phyloP scores from a whole-genome alignment of 2,797 vertebrate genomes.

The Zalophus californianus region DNA sequence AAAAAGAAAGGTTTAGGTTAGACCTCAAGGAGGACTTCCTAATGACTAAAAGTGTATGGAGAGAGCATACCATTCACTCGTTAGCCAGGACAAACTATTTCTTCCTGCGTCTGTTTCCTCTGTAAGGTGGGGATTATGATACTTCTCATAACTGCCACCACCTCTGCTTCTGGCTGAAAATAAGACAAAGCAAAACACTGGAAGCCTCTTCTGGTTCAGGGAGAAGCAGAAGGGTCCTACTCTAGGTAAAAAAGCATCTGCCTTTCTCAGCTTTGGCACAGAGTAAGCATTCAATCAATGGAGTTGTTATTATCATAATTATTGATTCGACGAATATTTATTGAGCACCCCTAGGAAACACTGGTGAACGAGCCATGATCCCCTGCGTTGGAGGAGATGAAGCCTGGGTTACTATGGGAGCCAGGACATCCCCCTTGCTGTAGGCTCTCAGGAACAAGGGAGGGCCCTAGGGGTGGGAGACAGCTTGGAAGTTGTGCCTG shows the following conservation, averaged over 20 bases:
- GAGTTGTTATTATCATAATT: slow-evolving; percentile 21
- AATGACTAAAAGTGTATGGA: neutral
- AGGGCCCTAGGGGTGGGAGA: neutral
- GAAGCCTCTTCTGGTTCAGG: neutral
- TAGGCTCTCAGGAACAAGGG: neutral
- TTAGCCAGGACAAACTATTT: neutral
- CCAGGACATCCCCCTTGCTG: neutral
- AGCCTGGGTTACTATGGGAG: neutral
- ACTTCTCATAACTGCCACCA: neutral
- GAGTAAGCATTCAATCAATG: slow-evolving; percentile 1
- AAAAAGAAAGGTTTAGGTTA: slow-evolving; percentile 45
- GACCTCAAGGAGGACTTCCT: slow-evolving; percentile 47
- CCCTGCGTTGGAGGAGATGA: neutral
- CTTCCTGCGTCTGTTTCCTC: neutral
- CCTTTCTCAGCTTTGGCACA: slow-evolving; percentile 19
- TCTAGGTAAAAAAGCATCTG: neutral
- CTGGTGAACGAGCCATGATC: neutral
- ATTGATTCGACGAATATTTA: slow-evolving; percentile 36
- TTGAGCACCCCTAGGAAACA: neutral
- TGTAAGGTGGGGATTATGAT: neutral
- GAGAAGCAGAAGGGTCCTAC: neutral
- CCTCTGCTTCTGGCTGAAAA: neutral
- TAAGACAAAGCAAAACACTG: neutral
- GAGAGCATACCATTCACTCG: neutral
- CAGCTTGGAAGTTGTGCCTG: neutral